Evolutionary conservation across 2,888 invertebrate species (phyloP), one percentile per base, ranked within the genome.

Genomic region (Drosophila tripunctata): DNA sequence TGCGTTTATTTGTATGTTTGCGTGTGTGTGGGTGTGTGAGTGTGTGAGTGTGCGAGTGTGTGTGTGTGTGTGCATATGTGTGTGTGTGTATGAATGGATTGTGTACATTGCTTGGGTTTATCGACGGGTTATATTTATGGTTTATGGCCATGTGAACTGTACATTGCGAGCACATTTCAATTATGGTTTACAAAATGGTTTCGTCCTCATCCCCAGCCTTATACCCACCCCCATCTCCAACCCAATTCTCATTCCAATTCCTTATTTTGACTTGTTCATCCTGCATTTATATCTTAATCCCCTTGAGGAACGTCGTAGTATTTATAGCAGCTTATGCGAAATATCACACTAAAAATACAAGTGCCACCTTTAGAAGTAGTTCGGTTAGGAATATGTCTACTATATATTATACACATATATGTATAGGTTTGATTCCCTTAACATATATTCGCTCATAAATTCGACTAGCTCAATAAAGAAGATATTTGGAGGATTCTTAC

Each of bases 151-250:
- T 76, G 60, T 62, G 44, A 58, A 60, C 56, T 54, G 44, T 45
- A 48, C 52, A 52, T 36, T 33, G 14, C 15, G 48, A 44, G 58
- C 68, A 51, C 52, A 54, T 61, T 73, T 75, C 70, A 55, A 69
- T 75, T 58, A 61, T 35, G 43, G 54, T 41, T 58, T 19, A 54
- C 22, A 35, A 17, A 47, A 35, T 27, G 43, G 4, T 22, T 48
- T 21, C 22, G 22, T 17, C 7, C n/a, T 43, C 7, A 4, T 4
- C 6, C n/a, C 15, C 15, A n/a, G n/a, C n/a, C n/a, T n/a, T n/a
- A n/a, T 1, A 14, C 19, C 4, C 27, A 10, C 27, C 10, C 10
- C 27, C 10, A 27, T 10, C 10, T 3, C 27, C 10, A 27, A 8
- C 27, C 10, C 10, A 10, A 27, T 2, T 1, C 24, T 24, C 27